These are phyloP conservation scores for Lethenteron reissneri DNA, from an alignment of 2,113 vertebrate species.

Conservation along the genomic window DNA sequence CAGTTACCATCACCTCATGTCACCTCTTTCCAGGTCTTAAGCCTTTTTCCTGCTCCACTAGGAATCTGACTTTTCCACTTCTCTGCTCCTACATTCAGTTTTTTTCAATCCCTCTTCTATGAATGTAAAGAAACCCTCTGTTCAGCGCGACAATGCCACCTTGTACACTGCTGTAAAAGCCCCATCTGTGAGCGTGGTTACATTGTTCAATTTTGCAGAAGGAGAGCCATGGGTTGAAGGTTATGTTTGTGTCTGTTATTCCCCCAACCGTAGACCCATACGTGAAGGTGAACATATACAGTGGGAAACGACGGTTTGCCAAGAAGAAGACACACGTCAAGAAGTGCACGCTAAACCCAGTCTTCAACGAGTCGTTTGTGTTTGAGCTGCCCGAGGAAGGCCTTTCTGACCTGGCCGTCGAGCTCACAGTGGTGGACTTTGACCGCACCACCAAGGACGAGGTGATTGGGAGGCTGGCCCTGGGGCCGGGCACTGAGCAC, in stretches of 20 bases:
- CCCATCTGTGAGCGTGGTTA: too few relatives aligned
- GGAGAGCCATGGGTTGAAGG: too few relatives aligned
- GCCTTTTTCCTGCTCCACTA: too few relatives aligned
- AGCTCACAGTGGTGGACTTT: constrained; percentile 83
- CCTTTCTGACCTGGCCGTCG: constrained; percentile 62
- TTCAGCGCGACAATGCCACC: too few relatives aligned
- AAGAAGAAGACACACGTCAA: constrained; percentile 97
- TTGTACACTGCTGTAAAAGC: too few relatives aligned
- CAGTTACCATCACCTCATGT: too few relatives aligned
- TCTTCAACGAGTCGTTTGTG: constrained; percentile 94
- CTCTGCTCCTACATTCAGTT: too few relatives aligned
- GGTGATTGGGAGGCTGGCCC: constrained; percentile 54
- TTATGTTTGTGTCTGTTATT: neutral
- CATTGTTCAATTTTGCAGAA: too few relatives aligned
- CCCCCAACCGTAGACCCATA: constrained; percentile 47
- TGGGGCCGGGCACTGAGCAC: constrained; percentile 54
- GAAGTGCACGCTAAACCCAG: constrained; percentile 78
- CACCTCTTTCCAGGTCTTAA: too few relatives aligned
- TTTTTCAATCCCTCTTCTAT: too few relatives aligned
- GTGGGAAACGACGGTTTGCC: constrained; percentile 68
- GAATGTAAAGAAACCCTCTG: too few relatives aligned
- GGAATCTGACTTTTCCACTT: too few relatives aligned
- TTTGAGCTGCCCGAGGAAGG: constrained; percentile 69
- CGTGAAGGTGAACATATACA: constrained; percentile 93
- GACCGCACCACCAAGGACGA: constrained; percentile 90